Conservation (phyloP, 1,140 invertebrate species). For the Rhynchophorus ferrugineus region DNA sequence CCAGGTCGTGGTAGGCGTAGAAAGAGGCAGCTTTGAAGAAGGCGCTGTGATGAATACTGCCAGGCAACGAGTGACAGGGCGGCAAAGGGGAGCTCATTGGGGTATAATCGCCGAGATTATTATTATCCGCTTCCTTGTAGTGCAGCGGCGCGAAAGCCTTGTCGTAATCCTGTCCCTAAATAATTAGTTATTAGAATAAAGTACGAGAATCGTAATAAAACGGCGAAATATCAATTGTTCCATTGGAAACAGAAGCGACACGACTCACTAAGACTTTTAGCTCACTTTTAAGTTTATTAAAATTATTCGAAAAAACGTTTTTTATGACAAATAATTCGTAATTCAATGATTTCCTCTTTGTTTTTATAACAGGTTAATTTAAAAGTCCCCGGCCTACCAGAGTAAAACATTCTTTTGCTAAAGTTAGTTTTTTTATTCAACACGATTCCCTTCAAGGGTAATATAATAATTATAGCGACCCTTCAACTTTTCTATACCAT, state of each 20-base stretch:
- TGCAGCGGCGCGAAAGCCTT: conserved; percentile 2
- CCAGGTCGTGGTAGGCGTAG: conserved; percentile 30
- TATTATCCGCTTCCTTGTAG: conserved; percentile 12
- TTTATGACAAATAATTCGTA: no score
- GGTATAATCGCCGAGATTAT: conserved; percentile 9
- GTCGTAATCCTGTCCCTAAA: conserved; percentile 1
- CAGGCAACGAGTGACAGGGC: conserved; percentile 26
- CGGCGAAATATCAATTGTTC: neutral
- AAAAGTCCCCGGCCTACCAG: no score
- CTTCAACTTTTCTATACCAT: no score
- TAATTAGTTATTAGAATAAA: neutral
- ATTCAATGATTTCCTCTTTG: no score
- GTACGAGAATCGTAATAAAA: neutral
- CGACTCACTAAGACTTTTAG: no score
- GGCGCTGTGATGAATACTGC: conserved; percentile 28
- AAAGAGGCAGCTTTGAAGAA: conserved; percentile 30
- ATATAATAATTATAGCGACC: no score
- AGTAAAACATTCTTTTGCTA: no score
- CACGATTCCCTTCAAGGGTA: no score
- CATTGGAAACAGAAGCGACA: neutral
- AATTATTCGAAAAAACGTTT: no score
- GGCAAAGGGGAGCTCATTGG: conserved; percentile 19
- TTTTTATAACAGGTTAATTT: no score
- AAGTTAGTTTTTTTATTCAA: no score
- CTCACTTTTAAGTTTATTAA: no score